Base-by-base conservation (phyloP, 2,797 vertebrate genomes). In the Hypotaenidia okinawae region DNA sequence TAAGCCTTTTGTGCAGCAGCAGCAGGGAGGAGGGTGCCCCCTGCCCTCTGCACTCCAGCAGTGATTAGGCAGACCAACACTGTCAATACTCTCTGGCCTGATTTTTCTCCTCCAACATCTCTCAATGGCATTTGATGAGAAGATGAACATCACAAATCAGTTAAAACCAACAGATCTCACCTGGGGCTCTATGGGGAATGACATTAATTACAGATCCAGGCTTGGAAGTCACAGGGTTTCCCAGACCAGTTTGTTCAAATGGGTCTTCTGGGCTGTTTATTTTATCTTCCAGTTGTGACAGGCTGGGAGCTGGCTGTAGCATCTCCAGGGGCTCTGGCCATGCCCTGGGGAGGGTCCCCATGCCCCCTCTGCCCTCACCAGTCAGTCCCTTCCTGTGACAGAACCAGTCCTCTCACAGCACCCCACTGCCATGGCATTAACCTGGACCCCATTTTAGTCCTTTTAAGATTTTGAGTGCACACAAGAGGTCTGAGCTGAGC, bases 211-310 rank as follows among this genome's bases (percentile, higher is more conserved):
- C 39, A 83, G 43, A 32, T 5, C 6, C 33, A 58, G 35, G 7
- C 14, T 49, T 27, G 18, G 62, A 37, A 59, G 69, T 11, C 14
- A 5, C 23, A n/a, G 32, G n/a, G 9, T 72, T 61, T 74, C 54
- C 61, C 39, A 54, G 13, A n/a, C 12, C 22, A 7, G 11, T 43
- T 2, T 51, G 41, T 41, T 39, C 47, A n/a, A 6, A 15, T 12
- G 11, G 13, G 22, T 8, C 16, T 17, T n/a, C 2, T 3, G 1
- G 24, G 5, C 67, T 16, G 13, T 24, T 35, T 23, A 9, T 10
- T 24, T 3, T 49, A 45, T 45, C 43, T 45, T 45, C 18, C 1
- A 3, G n/a, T 4, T 3, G 8, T 1, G 6, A 6, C 0, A 7
- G 45, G 28, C 64, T 35, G 49, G 57, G 74, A 43, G 43, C 5